phyloP scores from a whole-genome alignment of 2,113 vertebrate species.

The Microcebus ravelobensis region DNA sequence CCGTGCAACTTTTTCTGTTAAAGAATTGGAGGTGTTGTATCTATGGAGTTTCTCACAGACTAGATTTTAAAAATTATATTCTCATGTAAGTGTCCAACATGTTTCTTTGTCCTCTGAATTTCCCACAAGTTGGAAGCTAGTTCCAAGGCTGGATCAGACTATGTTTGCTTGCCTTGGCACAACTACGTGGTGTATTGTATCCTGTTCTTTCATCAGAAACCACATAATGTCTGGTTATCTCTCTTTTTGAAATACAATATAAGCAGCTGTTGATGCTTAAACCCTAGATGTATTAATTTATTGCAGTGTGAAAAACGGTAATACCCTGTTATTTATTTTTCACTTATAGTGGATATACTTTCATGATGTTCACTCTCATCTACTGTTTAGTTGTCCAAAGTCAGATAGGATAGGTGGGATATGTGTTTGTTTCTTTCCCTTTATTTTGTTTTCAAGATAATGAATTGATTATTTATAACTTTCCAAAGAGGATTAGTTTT shows the following conservation, averaged over 20 bases:
- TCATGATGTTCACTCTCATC: neutral
- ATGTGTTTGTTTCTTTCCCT: neutral
- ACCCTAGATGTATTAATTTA: neutral
- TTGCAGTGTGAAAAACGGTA: neutral
- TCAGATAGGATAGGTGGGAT: neutral
- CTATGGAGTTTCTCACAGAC: neutral
- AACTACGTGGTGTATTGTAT: neutral
- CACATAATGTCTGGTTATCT: neutral
- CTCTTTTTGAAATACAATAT: neutral
- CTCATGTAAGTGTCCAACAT: neutral
- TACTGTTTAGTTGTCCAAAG: neutral
- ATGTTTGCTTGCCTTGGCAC: neutral
- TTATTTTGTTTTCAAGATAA: constrained; percentile 12
- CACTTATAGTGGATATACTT: neutral
- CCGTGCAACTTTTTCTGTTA: neutral
- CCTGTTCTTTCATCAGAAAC: neutral
- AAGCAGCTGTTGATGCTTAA: neutral
- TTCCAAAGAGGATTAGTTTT: neutral
- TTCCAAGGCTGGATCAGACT: neutral
- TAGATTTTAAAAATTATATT: neutral
- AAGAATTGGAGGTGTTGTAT: neutral
- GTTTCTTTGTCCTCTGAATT: neutral
- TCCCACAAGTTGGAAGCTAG: neutral
- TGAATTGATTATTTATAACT: neutral
- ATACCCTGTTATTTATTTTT: neutral